Conservation (phyloP, 2,113 vertebrate genomes). For the Otocyon megalotis region DNA sequence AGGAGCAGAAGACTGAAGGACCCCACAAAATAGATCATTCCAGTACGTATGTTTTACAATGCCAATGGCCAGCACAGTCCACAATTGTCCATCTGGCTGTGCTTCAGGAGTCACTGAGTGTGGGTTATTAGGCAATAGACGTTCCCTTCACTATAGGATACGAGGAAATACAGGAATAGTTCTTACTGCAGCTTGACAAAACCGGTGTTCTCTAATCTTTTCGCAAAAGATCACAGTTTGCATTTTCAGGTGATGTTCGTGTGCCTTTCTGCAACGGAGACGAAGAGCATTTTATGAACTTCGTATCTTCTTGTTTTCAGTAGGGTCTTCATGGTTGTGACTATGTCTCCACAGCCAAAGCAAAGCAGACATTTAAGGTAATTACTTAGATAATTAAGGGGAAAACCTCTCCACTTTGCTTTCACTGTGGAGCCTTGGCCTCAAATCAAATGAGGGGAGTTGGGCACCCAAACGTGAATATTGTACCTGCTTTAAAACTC, state of each 20-base stretch:
- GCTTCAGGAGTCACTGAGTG: background rate
- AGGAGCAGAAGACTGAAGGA: constrained; percentile 29
- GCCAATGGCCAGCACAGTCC: background rate
- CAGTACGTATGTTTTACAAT: constrained; percentile 5
- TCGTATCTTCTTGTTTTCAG: constrained; percentile 80
- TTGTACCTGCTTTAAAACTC: background rate
- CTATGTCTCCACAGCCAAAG: constrained; percentile 81
- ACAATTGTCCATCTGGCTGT: background rate
- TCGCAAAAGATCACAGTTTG: constrained; percentile 56
- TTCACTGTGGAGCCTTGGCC: constrained; percentile 34
- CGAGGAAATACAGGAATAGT: background rate
- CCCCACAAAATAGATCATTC: background rate
- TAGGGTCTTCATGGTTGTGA: constrained; percentile 80
- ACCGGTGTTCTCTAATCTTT: background rate
- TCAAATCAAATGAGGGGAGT: constrained; percentile 23
- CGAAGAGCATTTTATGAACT: constrained; percentile 57
- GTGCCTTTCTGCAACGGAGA: background rate
- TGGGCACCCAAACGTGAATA: background rate
- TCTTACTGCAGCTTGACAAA: background rate
- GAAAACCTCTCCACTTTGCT: constrained; percentile 34
- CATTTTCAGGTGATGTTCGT: constrained; percentile 58
- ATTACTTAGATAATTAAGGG: constrained; percentile 69
- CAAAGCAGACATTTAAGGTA: constrained; percentile 78
- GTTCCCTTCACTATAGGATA: background rate
- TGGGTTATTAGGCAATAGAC: background rate